Conservation (phyloP, 2,113 vertebrate genomes). For the Vulpes ferrilata region DNA sequence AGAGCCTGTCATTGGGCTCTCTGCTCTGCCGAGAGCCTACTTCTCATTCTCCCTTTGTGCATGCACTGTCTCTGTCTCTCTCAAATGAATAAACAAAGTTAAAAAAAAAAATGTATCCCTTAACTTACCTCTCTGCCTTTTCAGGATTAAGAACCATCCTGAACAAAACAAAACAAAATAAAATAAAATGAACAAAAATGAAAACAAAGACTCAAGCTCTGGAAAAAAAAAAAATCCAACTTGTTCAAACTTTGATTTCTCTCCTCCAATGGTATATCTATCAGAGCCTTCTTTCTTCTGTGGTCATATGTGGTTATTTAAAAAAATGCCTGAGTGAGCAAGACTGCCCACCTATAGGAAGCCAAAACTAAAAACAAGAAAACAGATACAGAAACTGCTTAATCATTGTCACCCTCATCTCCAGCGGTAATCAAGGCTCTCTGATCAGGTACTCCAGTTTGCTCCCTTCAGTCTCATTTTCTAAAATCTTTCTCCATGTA, state of each 20-base stretch:
- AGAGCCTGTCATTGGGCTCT: no score
- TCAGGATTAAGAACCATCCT: constrained; percentile 28
- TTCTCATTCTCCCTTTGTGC: no score
- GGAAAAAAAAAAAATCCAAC: neutral
- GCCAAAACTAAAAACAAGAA: neutral
- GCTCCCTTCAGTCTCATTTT: neutral
- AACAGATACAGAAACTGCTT: neutral
- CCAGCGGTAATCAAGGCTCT: neutral
- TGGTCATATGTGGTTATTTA: neutral
- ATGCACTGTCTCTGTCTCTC: no score
- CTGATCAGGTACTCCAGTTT: neutral
- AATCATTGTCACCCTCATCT: neutral
- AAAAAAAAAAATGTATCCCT: neutral
- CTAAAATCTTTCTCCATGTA: neutral
- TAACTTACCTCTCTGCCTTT: neutral
- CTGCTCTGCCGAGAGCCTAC: no score
- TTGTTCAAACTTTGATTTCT: neutral
- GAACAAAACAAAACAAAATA: neutral
- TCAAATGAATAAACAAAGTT: no score
- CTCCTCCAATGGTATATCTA: neutral
- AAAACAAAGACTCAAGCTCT: neutral
- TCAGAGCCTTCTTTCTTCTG: neutral
- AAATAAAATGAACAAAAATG: neutral
- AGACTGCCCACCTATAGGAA: neutral
- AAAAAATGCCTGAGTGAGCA: neutral